phyloP scores from a whole-genome alignment of 2,113 vertebrate species.

The Anoplopoma fimbria region DNA sequence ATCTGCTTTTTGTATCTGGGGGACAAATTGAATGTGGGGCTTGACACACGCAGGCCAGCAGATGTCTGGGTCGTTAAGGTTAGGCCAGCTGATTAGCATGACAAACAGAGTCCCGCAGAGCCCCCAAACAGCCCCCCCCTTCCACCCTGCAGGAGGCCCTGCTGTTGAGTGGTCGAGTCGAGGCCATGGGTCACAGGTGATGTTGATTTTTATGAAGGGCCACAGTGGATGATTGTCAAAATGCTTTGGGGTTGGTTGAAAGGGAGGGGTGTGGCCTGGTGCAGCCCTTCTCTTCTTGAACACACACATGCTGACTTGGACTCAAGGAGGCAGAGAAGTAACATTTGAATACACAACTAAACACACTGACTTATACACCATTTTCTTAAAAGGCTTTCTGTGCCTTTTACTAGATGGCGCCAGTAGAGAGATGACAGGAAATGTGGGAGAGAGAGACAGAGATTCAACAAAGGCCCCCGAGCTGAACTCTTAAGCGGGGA shows the following conservation, averaged over 20 bases:
- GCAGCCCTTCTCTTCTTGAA: constrained; percentile 39
- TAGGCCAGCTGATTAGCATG: constrained; percentile 83
- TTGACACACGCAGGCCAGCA: constrained; percentile 81
- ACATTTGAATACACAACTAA: constrained; percentile 38
- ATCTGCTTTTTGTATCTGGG: constrained; percentile 78
- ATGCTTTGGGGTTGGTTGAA: constrained; percentile 56
- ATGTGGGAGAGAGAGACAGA: background rate
- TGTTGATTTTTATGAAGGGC: constrained; percentile 79
- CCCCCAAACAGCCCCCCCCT: constrained; percentile 21
- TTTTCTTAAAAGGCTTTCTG: too few relatives aligned
- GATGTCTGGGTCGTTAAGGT: constrained; percentile 83
- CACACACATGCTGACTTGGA: constrained; percentile 25
- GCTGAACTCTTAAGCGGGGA: background rate
- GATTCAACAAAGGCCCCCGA: background rate
- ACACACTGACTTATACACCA: constrained; percentile 22
- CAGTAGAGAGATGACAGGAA: background rate
- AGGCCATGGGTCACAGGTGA: constrained; percentile 79
- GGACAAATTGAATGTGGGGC: constrained; percentile 81
- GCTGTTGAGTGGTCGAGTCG: constrained; percentile 61
- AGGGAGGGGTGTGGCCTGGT: constrained; percentile 51
- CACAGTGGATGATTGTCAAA: constrained; percentile 69
- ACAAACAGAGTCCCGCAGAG: constrained; percentile 67
- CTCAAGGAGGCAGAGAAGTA: constrained; percentile 27
- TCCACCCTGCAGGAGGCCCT: constrained; percentile 52
- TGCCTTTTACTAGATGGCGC: background rate